Percentiles rank a stretch among this genome's conserved stretches.
Conservation (phyloP, 2,113 vertebrate species). For the Petrocephalus zakoni region DNA sequence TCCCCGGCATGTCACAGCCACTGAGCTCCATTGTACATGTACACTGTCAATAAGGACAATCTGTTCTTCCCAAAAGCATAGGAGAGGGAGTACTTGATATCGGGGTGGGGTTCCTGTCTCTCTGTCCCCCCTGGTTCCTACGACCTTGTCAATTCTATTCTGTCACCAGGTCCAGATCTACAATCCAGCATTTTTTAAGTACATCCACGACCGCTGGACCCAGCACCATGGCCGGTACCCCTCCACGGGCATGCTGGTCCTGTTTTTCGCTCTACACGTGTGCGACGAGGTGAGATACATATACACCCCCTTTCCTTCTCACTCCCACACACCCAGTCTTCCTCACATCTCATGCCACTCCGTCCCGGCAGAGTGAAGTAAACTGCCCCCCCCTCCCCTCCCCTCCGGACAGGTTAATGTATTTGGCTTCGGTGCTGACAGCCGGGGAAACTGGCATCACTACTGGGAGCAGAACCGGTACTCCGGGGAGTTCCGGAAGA, state of each 20-base stretch:
- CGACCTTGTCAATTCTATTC: neutral
- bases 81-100: neutral
- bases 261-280: slow-evolving; percentile 92
- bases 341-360: neutral
- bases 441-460: slow-evolving; percentile 94
- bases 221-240: slow-evolving; percentile 91
- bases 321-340: neutral
- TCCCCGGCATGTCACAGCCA: neutral
- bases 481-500: slow-evolving; percentile 92
- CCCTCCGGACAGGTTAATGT: slow-evolving; percentile 77
- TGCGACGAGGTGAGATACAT: slow-evolving; percentile 80
- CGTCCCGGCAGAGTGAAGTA: neutral
- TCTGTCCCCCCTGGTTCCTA: neutral
- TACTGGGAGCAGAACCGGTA: slow-evolving; percentile 99
- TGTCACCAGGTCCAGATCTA: slow-evolving; percentile 86
- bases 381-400: neutral
- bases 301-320: neutral
- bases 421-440: slow-evolving; percentile 91
- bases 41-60: neutral
- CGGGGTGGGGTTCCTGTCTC: neutral
- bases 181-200: slow-evolving; percentile 98
- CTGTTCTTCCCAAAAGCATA: neutral
- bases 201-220: slow-evolving; percentile 94
- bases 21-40: neutral
- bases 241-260: slow-evolving; percentile 95